Evolutionary conservation across 2,797 vertebrate genomes (phyloP).

Genomic region (Phataginus tricuspis): DNA sequence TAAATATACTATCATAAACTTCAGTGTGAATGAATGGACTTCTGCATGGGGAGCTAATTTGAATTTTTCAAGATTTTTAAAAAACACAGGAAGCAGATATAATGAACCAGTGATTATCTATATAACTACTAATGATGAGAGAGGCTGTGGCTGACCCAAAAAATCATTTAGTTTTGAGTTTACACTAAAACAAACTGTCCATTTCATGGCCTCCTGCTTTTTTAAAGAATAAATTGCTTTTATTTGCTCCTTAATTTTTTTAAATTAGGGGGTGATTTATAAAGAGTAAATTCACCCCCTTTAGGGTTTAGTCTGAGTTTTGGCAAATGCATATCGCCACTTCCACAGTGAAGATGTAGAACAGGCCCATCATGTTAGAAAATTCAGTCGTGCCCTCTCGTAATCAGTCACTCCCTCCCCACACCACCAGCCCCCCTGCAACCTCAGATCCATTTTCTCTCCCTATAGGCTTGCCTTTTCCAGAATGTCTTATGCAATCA

Average conservation of each 20-base stretch:
- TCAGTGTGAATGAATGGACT: background rate
- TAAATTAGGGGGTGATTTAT: background rate
- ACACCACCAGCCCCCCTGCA: background rate
- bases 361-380: background rate
- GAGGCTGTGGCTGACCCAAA: background rate
- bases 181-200: background rate
- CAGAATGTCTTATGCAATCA: background rate
- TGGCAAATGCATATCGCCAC: background rate
- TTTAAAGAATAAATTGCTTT: background rate
- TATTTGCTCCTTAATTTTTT: background rate
- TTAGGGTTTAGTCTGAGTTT: background rate
- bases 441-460: background rate
- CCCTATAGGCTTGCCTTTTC: background rate
- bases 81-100: background rate
- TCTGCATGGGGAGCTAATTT: background rate
- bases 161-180: background rate
- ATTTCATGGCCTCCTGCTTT: background rate
- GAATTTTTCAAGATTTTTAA: background rate
- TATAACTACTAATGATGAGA: background rate
- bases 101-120: background rate
- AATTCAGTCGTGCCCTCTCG: background rate
- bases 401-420: background rate
- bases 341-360: background rate
- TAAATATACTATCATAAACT: background rate
- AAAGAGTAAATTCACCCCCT: background rate